phyloP scores from a whole-genome alignment of 2,888 invertebrate genomes.

The Meteorus cinctellus region DNA sequence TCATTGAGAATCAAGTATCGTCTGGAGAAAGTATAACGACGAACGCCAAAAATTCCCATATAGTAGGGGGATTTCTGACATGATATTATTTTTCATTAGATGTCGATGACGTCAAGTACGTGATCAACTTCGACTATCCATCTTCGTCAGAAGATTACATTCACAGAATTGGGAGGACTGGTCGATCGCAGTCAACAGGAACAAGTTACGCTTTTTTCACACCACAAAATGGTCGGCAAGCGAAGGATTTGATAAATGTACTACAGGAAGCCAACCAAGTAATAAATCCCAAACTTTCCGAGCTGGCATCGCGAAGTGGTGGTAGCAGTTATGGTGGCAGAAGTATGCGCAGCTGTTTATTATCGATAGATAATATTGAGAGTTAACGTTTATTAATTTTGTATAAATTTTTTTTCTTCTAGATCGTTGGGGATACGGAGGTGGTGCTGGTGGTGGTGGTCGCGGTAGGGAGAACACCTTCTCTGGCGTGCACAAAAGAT shows the following conservation, averaged over 20 bases:
- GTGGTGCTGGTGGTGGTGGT: conserved; percentile 46
- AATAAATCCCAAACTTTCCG: conserved; percentile 88
- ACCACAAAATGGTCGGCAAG: conserved; percentile 89
- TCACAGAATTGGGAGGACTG: conserved; percentile 95
- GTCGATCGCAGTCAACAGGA: conserved; percentile 88
- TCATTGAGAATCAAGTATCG: conserved; percentile 44
- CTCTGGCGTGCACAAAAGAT: conserved; percentile 64
- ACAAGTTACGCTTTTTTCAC: conserved; percentile 98
- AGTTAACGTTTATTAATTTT: not conserved
- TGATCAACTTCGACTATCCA: conserved; percentile 97
- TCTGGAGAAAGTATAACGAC: conserved; percentile 12
- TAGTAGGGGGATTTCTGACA: not conserved
- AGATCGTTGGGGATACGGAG: conserved; percentile 67
- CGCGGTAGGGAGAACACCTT: conserved; percentile 65
- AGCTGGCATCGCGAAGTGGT: conserved; percentile 81
- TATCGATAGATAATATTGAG: not conserved
- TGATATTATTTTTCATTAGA: conserved; percentile 77
- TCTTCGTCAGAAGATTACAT: conserved; percentile 97
- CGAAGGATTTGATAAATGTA: conserved; percentile 90
- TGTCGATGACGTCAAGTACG: conserved; percentile 97
- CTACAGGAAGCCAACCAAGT: conserved; percentile 89
- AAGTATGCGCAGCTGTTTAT: conserved; percentile 58
- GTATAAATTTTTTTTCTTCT: conserved; percentile 45
- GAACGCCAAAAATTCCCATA: conserved; percentile 17
- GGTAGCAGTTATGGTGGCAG: conserved; percentile 77